Evolutionary conservation across 2,888 invertebrate species (phyloP).

Genomic region (Caenorhabditis sp.): DNA sequence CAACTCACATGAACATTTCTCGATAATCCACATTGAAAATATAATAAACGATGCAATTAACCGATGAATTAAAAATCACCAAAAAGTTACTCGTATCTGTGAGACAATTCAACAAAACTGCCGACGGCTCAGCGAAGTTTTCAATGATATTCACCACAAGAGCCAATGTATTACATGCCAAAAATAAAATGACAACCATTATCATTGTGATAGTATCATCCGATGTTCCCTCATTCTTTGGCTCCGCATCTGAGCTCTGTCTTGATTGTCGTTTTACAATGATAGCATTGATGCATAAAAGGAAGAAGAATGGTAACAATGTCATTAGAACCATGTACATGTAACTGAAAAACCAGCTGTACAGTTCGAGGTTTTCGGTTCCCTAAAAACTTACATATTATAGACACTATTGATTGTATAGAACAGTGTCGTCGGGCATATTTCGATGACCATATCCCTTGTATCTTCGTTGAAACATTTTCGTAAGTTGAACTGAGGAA

Average conservation of each 20-base stretch:
- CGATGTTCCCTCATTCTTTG: conserved; percentile 39
- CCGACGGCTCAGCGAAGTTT: conserved; percentile 69
- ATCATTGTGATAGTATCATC: conserved; percentile 71
- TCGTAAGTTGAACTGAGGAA: conserved; percentile 70
- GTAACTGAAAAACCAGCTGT: conserved; percentile 51
- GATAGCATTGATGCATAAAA: conserved; percentile 69
- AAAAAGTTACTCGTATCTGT: conserved; percentile 70
- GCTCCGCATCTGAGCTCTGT: conserved; percentile 18
- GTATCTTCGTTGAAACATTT: conserved; percentile 66
- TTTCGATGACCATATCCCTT: conserved; percentile 65
- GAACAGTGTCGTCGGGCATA: conserved; percentile 69
- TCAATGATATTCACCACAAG: conserved; percentile 70
- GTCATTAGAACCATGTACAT: conserved; percentile 71
- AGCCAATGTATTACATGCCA: conserved; percentile 69
- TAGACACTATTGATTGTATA: conserved; percentile 67
- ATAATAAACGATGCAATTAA: conserved; percentile 70
- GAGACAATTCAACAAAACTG: conserved; percentile 65
- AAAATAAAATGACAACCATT: conserved; percentile 70
- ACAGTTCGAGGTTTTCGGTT: background rate
- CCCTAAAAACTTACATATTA: conserved; percentile 59
- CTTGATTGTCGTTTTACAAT: conserved; percentile 63
- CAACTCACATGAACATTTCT: conserved; percentile 56
- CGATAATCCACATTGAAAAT: conserved; percentile 68
- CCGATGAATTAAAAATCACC: conserved; percentile 70
- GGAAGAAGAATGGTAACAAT: conserved; percentile 69